Base-by-base conservation (phyloP, 2,797 vertebrate genomes). In the Myotis planiceps region DNA sequence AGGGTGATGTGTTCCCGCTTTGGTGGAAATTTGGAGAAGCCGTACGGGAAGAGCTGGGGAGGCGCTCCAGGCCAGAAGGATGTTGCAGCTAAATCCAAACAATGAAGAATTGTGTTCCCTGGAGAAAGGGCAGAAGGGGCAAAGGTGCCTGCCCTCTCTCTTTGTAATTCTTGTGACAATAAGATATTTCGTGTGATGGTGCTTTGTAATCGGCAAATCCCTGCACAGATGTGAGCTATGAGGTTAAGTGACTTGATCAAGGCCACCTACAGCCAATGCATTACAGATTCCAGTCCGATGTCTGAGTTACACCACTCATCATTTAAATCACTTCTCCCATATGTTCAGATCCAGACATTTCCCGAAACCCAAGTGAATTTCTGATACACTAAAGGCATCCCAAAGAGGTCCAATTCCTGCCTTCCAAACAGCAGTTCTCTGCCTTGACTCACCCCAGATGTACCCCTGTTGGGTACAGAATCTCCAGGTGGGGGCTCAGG, bases 41-140 rank as follows among this genome's bases (percentile, higher is more conserved):
- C 0, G 1, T 1, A 32, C 6, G 4, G 13, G 37, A 51, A 14
- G 15, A 5, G 13, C 3, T 2, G n/a, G 29, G 39, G 39, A 23
- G n/a, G 34, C 0, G 10, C 15, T 32, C 19, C 9, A 29, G 74
- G 32, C 53, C 95, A 78, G 32, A 37, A 37, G 8, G 45, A 60
- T 34, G 12, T 65, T 32, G 69, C 19, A 21, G 76, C 42, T 18
- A 79, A 85, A 60, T 80, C 16, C 23, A 27, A 39, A 45, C n/a
- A 53, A 58, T 9, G 25, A 90, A 60, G 32, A 78, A 39, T 1
- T 0, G 1, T 29, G 49, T 32, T 74, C 49, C 82, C 42, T 23
- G 27, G 14, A 55, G 60, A 88, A 84, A 84, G 18, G 27, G 29
- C n/a, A 34, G 5, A 34, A n/a, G 39, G 19, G 68, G 19, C n/a